These are phyloP conservation scores for Timandra comae DNA, from an alignment of 2,888 invertebrate species.

Conservation along the genomic window DNA sequence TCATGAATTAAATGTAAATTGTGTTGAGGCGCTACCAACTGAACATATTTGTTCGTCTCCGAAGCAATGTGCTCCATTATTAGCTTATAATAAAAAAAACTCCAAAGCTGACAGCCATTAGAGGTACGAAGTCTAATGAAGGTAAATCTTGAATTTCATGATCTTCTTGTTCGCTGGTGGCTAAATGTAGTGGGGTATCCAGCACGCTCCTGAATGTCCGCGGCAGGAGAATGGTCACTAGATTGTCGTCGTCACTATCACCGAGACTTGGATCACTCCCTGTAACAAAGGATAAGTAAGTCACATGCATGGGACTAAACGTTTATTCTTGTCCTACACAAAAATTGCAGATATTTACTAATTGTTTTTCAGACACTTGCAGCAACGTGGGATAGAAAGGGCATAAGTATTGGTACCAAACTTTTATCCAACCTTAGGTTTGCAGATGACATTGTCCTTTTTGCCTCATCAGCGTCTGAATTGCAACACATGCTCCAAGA, in stretches of 20 bases:
- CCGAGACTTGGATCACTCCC: background rate
- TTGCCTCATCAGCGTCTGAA: no score
- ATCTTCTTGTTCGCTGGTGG: background rate
- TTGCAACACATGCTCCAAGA: no score
- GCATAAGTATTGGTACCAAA: no score
- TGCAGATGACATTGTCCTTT: no score
- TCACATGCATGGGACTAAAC: background rate
- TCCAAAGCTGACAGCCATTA: background rate
- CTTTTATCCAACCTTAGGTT: no score
- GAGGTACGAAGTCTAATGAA: background rate
- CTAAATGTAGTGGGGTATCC: background rate
- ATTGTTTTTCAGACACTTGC: background rate
- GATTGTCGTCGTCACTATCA: background rate
- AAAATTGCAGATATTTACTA: background rate
- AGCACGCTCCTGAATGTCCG: background rate
- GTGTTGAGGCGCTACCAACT: conserved; percentile 11
- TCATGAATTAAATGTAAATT: no score
- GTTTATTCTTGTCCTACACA: background rate
- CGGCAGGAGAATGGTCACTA: background rate
- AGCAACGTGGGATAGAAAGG: no score
- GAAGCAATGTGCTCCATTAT: conserved; percentile 23
- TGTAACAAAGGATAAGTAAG: background rate
- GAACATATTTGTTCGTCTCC: conserved; percentile 24
- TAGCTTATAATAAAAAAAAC: conserved; percentile 6
- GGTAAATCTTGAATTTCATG: background rate